Evolutionary conservation across 2,888 invertebrate species (phyloP).

Genomic region (Odontothrips loti): DNA sequence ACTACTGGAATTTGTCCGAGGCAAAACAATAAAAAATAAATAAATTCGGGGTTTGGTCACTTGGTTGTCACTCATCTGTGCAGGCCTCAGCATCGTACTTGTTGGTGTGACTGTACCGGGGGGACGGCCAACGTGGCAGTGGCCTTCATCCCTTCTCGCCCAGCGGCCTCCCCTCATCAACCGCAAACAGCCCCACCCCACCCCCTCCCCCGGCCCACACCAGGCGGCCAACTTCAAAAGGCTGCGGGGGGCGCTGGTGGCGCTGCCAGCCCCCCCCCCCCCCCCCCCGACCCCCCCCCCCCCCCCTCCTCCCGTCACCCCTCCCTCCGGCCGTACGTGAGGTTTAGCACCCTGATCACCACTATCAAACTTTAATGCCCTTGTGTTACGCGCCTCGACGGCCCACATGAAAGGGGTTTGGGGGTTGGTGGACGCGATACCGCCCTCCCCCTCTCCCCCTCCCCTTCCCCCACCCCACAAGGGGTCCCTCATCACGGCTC

Average conservation of each 20-base stretch:
- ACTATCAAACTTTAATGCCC: conserved; percentile 11
- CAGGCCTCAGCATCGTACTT: too few relatives aligned
- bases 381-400: not conserved
- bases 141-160: too few relatives aligned
- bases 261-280: not conserved
- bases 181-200: too few relatives aligned
- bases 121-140: too few relatives aligned
- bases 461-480: not conserved
- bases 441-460: not conserved
- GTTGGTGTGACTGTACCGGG: too few relatives aligned
- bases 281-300: not conserved
- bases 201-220: not conserved
- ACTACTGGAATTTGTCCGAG: too few relatives aligned
- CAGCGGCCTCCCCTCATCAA: too few relatives aligned
- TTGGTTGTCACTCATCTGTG: too few relatives aligned
- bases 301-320: not conserved
- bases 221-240: not conserved
- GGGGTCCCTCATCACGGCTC: too few relatives aligned
- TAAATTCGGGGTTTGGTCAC: too few relatives aligned
- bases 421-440: not conserved
- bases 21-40: too few relatives aligned
- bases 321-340: not conserved
- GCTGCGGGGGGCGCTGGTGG: not conserved
- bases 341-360: conserved; percentile 11
- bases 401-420: not conserved